Conservation (phyloP, 2,113 vertebrate species). For the Scomber japonicus region DNA sequence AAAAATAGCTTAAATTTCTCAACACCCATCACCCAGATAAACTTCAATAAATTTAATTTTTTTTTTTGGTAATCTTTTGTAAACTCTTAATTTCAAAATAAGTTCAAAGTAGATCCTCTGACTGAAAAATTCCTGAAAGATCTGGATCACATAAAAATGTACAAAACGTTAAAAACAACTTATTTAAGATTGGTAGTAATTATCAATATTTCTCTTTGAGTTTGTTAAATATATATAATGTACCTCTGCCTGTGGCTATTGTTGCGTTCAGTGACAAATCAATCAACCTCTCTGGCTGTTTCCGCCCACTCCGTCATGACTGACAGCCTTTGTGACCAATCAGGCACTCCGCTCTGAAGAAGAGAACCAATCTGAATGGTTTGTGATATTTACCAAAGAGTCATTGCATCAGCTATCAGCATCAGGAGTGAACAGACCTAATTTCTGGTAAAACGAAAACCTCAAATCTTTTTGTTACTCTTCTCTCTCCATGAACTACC, state of each 20-base stretch:
- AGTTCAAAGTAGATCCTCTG: slow-evolving; percentile 88
- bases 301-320: slow-evolving; percentile 73
- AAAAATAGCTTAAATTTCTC: slow-evolving; percentile 85
- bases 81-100: slow-evolving; percentile 88
- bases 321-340: slow-evolving; percentile 69
- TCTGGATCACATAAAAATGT: slow-evolving; percentile 95
- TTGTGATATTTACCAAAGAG: slow-evolving; percentile 22
- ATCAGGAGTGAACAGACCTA: slow-evolving; percentile 70
- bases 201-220: slow-evolving; percentile 84
- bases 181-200: slow-evolving; percentile 67
- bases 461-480: not conserved
- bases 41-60: slow-evolving; percentile 79
- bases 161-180: slow-evolving; percentile 91
- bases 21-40: slow-evolving; percentile 78
- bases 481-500: slow-evolving; percentile 6
- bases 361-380: slow-evolving; percentile 50
- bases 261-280: slow-evolving; percentile 61
- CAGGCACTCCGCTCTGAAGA: slow-evolving; percentile 36
- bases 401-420: slow-evolving; percentile 61
- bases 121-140: slow-evolving; percentile 97
- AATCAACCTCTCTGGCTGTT: slow-evolving; percentile 19
- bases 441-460: slow-evolving; percentile 49
- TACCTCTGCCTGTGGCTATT: slow-evolving; percentile 68
- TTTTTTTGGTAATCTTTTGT: slow-evolving; percentile 73
- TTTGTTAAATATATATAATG: slow-evolving; percentile 73